Conservation (phyloP, 2,113 vertebrate species). For the Mus spicilegus region DNA sequence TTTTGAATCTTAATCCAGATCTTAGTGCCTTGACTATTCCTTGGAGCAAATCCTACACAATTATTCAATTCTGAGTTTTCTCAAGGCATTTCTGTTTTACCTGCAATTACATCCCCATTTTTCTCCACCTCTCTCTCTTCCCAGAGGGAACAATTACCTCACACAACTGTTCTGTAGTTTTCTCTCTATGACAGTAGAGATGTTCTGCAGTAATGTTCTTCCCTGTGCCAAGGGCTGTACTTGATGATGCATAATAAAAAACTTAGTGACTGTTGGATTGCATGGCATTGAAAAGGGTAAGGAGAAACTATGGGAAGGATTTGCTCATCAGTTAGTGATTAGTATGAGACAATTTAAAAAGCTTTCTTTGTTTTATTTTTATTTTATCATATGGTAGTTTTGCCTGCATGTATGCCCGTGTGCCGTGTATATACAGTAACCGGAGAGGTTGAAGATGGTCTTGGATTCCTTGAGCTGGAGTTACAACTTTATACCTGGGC, state of each 20-base stretch:
- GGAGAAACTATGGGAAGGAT: not conserved
- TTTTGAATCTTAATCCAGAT: slow-evolving; percentile 34
- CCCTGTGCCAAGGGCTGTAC: not conserved
- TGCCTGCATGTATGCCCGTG: not conserved
- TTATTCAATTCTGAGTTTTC: slow-evolving; percentile 37
- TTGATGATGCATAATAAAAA: not conserved
- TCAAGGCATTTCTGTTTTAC: not conserved
- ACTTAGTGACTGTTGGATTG: not conserved
- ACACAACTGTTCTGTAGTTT: not conserved
- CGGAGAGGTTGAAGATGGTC: not conserved
- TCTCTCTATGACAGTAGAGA: not conserved
- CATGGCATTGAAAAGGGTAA: not conserved
- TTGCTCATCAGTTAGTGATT: not conserved
- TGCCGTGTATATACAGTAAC: not conserved
- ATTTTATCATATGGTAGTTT: not conserved
- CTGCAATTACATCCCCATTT: not conserved
- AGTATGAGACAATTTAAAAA: not conserved
- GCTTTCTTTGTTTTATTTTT: not conserved
- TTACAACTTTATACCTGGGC: not conserved
- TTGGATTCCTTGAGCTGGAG: not conserved
- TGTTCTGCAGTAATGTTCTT: not conserved
- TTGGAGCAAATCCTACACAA: not conserved
- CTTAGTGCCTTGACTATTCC: not conserved
- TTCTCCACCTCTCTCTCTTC: not conserved
- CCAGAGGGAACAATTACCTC: not conserved